Base-by-base conservation (phyloP, 2,113 vertebrate species). In the Sapajus apella region DNA sequence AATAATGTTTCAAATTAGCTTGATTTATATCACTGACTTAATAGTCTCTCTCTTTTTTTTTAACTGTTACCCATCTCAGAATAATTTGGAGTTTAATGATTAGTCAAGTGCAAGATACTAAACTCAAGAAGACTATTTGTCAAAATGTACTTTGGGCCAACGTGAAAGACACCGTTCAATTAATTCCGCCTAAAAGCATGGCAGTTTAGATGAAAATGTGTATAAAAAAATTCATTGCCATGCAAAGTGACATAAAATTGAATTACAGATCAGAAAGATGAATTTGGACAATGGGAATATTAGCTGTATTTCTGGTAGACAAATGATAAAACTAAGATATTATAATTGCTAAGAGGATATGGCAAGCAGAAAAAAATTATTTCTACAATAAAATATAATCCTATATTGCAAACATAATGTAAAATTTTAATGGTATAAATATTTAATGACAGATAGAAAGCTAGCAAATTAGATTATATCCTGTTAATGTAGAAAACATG, bases 111-210 rank as follows among this genome's bases (percentile, higher is more conserved):
- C 68, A 95, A 90, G 81, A 87, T 97, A 96, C 84, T 98, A 97
- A 79, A 98, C 17, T 70, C 20, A 94, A 96, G 52, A 97, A 97
- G 66, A 98, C 98, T 98, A 98, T 99, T 99, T 99, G 98, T 99
- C 98, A 99, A 98, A 98, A 98, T 80, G 87, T 98, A 98, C 97
- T 99, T 97, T 97, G 98, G 98, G 98, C 97, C 98, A 99, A 98
- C 95, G 93, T 97, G 97, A 98, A 98, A 99, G 91, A 95, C 92
- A 96, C 92, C 98, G 90, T 98, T 99, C 98, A 98, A 98, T 99
- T 99, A 99, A 98, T 99, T 99, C 98, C 99, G 96, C 97, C 98
- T 98, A 93, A 98, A 97, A 98, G 98, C 87, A 96, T 77, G 47
- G 43, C 13, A 82, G 23, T 98, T 97, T 87, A 96, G 85, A 97